Conservation (phyloP, 2,797 vertebrate genomes). For the Arrhamphus sclerolepis region DNA sequence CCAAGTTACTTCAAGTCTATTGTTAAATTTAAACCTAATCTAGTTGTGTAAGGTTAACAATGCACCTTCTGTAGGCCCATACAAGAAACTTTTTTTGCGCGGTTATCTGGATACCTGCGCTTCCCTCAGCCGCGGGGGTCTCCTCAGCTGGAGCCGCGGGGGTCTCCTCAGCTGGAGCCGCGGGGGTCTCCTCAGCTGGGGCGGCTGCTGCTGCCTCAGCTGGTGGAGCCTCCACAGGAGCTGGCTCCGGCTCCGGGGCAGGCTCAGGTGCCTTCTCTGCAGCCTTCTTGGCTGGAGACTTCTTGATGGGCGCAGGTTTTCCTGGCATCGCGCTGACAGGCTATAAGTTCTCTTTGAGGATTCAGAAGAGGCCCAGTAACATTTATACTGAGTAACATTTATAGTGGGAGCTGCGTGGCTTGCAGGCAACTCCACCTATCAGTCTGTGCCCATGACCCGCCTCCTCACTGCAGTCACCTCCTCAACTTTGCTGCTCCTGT, state of each 20-base stretch:
- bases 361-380: constrained; percentile 36
- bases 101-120: constrained; percentile 41
- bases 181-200: constrained; percentile 17
- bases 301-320: constrained; percentile 82
- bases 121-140: constrained; percentile 40
- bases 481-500: constrained; percentile 1
- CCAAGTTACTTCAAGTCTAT: too few relatives aligned
- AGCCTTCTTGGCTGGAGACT: constrained; percentile 73
- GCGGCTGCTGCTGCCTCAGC: constrained; percentile 34
- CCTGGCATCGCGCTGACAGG: constrained; percentile 76
- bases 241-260: constrained; percentile 17
- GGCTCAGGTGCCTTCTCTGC: constrained; percentile 59
- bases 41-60: background rate
- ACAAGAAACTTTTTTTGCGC: too few relatives aligned
- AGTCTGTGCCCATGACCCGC: constrained; percentile 3
- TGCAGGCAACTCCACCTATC: constrained; percentile 71
- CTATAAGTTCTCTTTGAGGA: constrained; percentile 38
- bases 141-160: constrained; percentile 36
- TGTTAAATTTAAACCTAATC: background rate
- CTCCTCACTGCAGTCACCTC: constrained; percentile 16
- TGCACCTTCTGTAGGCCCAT: too few relatives aligned
- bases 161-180: constrained; percentile 35
- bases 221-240: constrained; percentile 40
- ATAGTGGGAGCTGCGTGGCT: constrained; percentile 37
- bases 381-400: constrained; percentile 76